These are phyloP conservation scores for Hymenochirus boettgeri DNA, from an alignment of 2,113 vertebrate genomes.

Conservation along the genomic window DNA sequence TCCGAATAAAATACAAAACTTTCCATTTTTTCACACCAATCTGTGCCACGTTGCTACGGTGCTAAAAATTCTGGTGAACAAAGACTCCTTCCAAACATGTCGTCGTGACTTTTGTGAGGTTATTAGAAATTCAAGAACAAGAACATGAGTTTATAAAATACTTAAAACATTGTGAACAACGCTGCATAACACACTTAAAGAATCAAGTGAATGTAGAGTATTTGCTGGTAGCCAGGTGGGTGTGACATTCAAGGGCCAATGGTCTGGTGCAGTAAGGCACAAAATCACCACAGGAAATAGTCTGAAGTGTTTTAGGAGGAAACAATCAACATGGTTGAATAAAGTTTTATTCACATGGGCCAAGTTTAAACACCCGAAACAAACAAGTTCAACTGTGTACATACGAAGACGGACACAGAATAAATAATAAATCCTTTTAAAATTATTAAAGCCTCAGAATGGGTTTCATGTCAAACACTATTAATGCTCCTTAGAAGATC, in stretches of 20 bases:
- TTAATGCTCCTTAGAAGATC: too few species aligned
- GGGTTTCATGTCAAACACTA: background rate
- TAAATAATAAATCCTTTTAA: slow-evolving; percentile 10
- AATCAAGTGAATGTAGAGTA: background rate
- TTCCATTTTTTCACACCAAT: background rate
- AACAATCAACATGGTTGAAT: background rate
- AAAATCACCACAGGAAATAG: background rate
- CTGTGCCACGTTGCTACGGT: background rate
- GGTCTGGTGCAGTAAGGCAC: background rate
- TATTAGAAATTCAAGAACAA: background rate
- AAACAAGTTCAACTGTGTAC: background rate
- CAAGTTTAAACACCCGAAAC: slow-evolving; percentile 3
- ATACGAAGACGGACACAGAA: background rate
- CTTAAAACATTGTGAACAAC: background rate
- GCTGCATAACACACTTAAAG: background rate
- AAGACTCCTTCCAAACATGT: too few species aligned
- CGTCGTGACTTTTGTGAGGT: background rate
- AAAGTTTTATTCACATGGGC: slow-evolving; percentile 16
- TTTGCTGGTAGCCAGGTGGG: background rate
- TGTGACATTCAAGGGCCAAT: background rate
- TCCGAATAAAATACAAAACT: background rate
- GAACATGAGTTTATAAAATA: background rate
- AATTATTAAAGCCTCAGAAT: too few species aligned
- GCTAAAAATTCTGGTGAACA: too few species aligned
- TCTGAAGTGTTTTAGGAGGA: background rate